phyloP scores from a whole-genome alignment of 2,797 vertebrate species.

The Manis javanica region DNA sequence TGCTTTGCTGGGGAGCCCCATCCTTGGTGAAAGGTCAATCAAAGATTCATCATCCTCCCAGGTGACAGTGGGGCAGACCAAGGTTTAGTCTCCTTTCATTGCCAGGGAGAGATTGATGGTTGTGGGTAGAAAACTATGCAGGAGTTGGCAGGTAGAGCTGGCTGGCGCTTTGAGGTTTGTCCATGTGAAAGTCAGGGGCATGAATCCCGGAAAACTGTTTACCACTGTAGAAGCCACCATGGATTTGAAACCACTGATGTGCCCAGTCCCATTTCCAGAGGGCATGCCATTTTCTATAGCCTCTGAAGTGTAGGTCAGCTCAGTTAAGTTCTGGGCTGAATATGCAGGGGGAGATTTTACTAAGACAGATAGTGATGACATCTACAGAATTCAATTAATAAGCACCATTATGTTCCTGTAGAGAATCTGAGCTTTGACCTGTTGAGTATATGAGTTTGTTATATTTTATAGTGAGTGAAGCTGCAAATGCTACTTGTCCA shows the following conservation, averaged over 20 bases:
- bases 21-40: slow-evolving; percentile 63
- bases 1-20: slow-evolving; percentile 62
- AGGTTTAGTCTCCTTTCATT: slow-evolving; percentile 76
- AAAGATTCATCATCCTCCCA: slow-evolving; percentile 74
- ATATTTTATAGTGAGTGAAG: slow-evolving; percentile 53
- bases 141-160: slow-evolving; percentile 66
- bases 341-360: slow-evolving; percentile 13
- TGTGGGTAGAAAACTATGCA: slow-evolving; percentile 76
- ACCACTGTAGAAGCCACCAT: slow-evolving; percentile 57
- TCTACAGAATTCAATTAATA: neutral
- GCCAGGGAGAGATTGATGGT: slow-evolving; percentile 76
- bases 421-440: slow-evolving; percentile 39
- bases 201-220: slow-evolving; percentile 71
- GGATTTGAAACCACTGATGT: slow-evolving; percentile 38
- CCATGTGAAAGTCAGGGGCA: slow-evolving; percentile 73
- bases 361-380: neutral
- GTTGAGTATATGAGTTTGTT: slow-evolving; percentile 33
- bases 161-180: slow-evolving; percentile 71
- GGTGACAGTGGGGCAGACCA: slow-evolving; percentile 72
- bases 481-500: neutral
- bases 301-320: slow-evolving; percentile 1
- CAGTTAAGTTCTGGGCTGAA: neutral
- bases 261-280: slow-evolving; percentile 27
- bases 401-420: slow-evolving; percentile 42
- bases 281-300: slow-evolving; percentile 1